Evolutionary conservation across 2,888 invertebrate genomes (phyloP), one percentile per base, ranked within the genome.

Genomic region (Rhodophaea formosa): DNA sequence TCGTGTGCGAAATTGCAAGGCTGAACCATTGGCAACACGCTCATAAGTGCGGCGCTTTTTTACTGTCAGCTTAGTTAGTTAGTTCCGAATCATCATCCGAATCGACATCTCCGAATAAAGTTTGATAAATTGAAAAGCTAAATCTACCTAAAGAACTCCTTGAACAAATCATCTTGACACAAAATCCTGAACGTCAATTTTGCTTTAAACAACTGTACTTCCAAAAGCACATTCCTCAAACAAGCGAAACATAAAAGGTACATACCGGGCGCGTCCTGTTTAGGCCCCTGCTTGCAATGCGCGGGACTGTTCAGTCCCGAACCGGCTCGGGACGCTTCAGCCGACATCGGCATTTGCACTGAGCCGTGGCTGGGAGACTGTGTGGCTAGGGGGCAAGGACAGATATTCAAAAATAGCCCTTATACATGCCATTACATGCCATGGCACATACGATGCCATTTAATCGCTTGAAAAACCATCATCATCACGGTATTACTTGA

Each of bases 271-370:
- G 91, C 88, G 72, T 92, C 92, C 66, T 82, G 82, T 52, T 86
- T 86, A 45, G 83, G 82, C 7, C 84, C 84, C 15, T 80, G 86
- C 66, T 90, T 89, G 77, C 84, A 84, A 66, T 88, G 87, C 62
- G 91, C 91, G 32, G 92, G 92, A 58, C 88, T 88, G 74, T 86
- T 89, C 42, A 92, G 85, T 1, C 88, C 90, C 7, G 89, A 89
- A 62, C 85, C 80, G 7, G 92, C 90, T 16, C 91, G 81, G 5
- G 89, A 89, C 6, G 84, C 89, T 65, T 92, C 92, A 29, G 91
- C 91, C 3, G 92, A 91, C 87, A 89, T 88, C 60, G 91, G 88
- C 88, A 90, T 86, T 62, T 84, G 86, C 5, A 84, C 86, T 35
- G 83, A 79, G 45, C 82, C 88, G 80, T 81, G 92, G 47, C 82